Evolutionary conservation across 2,888 invertebrate genomes (phyloP), one percentile per base, ranked within the genome.

Genomic region (Phania funesta): DNA sequence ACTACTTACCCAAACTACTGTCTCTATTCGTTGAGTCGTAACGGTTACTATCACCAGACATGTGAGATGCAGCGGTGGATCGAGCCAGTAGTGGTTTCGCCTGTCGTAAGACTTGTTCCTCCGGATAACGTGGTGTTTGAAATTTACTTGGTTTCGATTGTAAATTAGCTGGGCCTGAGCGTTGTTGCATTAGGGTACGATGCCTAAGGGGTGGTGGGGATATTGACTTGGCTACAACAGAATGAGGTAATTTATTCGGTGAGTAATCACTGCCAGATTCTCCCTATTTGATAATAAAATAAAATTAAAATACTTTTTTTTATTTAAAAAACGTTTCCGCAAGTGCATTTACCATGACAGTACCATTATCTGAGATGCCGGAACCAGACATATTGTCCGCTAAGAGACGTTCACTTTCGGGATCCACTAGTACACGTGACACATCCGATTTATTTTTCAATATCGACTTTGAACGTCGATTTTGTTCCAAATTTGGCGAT

Each of bases 371-470:
- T 82, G 93, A 93, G 80, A 92, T 91, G 73, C 93, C 93, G 46
- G 92, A 91, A 58, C 92, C 92, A 62, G 93, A 93, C 86, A 93
- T 92, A 86, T 93, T 94, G 88, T 94, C 94, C 54, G 94, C 93
- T 86, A 95, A 93, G 60, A 95, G 92, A 84, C 95, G 93, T 91
- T 95, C 95, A 86, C 94, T 95, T 90, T 96, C 95, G 74, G 94
- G 94, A 90, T 96, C 95, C 79, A 92, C 90, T 29, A 91, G 90
- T 44, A 91, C 88, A 85, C 92, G 91, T 85, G 92, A 92, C 87
- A 93, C 92, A 86, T 95, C 94, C 60, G 95, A 94, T 90, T 95
- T 95, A 85, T 91, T 91, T 91, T 95, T 95, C 85, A 95, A 91
- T 88, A 96, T 95, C 84, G 95, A 95, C 90, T 95, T 95, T 77